Base-by-base conservation (phyloP, 2,113 vertebrate species). In the Perca flavescens region DNA sequence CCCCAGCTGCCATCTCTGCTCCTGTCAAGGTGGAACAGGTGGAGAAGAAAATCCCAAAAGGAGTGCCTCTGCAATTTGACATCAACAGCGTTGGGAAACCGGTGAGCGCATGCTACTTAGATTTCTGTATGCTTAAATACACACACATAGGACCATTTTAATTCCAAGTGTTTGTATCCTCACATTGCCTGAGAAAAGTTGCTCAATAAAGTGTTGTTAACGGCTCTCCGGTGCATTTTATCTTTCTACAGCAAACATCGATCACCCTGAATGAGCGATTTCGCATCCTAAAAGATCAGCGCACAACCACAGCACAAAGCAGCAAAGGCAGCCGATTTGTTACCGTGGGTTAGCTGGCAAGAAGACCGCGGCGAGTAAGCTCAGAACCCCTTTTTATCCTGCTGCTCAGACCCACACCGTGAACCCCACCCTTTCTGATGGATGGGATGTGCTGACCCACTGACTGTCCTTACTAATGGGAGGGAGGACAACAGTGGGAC, bases 61-160 rank as follows among this genome's bases (percentile, higher is more conserved):
- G 98, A 10, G 98, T 99, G 21, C 94, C 96, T 6, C 83, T 99
- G 80, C 96, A 99, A 79, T 99, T 99, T 91, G 97, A 99, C 89
- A 99, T 99, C 82, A 99, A 99, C 91, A 98, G 97, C 82, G 97
- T 99, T 68, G 97, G 97, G 69, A 99, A 98, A 91, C 97, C 97
- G 95, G 97, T 99, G 93, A 95, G 80, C 6, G 3, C 3, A 5
- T 11, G 21, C 25, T 60, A 5, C 40, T 31, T 6, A 2, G 11
- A n/a, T 49, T 16, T 60, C 50, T 22, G 7, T 36, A 15, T 21
- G 1, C 2, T 52, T n/a, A 2, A 58, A 58, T n/a, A 6, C 31
- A 72, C n/a, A 62, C 36, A 6, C 21, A 1, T 6, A 46, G 31
- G 22, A 4, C 8, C 21, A 4, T 43, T 68, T n/a, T 36, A 13